Percentiles rank a stretch among this genome's conserved stretches.
Evolutionary conservation across 2,888 invertebrate genomes (phyloP).

Genomic region (Parnassius orleans): DNA sequence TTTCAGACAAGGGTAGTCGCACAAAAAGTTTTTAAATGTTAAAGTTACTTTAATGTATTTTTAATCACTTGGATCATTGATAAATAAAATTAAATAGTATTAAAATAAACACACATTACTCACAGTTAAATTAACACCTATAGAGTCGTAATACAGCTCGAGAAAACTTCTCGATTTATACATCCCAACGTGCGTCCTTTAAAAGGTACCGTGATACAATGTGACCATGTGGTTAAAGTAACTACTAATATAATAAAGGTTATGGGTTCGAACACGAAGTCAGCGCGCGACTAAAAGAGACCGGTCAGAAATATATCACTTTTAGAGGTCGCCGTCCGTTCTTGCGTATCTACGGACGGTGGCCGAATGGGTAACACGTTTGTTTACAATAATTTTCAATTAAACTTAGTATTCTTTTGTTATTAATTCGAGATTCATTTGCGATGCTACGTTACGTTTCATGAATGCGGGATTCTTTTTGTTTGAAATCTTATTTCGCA

Average conservation of each 20-base stretch:
- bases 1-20: no score
- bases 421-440: neutral
- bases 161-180: constrained; percentile 35
- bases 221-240: constrained; percentile 12
- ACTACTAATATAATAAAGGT: constrained; percentile 27
- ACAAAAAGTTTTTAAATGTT: no score
- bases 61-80: neutral
- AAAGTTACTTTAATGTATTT: no score
- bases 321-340: constrained; percentile 13
- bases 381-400: constrained; percentile 3
- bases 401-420: constrained; percentile 8
- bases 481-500: neutral
- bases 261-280: constrained; percentile 26
- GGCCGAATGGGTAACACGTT: constrained; percentile 4
- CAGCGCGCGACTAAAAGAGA: constrained; percentile 21
- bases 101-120: constrained; percentile 35
- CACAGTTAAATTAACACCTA: constrained; percentile 46
- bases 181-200: constrained; percentile 37
- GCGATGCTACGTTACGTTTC: neutral
- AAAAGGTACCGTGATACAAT: constrained; percentile 19
- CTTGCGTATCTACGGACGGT: neutral
- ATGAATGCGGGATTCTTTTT: constrained; percentile 10
- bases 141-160: constrained; percentile 40
- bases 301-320: constrained; percentile 20
- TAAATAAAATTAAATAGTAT: constrained; percentile 8